Base-by-base conservation (phyloP, 2,113 vertebrate species). In the Plecotus auritus region DNA sequence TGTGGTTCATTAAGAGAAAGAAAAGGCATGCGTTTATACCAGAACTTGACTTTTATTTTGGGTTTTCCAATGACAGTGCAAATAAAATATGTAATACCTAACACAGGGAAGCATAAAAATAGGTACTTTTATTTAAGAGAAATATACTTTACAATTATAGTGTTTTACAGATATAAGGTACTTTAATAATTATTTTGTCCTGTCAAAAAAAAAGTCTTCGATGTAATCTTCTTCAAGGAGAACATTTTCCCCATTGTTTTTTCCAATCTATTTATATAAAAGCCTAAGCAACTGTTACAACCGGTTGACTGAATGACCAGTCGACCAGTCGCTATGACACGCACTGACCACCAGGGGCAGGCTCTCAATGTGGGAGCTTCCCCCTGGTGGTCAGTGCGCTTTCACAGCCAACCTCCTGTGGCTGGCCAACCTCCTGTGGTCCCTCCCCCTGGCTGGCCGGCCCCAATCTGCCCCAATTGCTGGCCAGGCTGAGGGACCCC, bases 221-320 rank as follows among this genome's bases (percentile, higher is more conserved):
- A 90, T 77, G 61, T 76, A 59, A 88, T 90, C 13, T 87, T 82
- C 12, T 81, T 30, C 70, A 90, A 92, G 77, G 37, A 67, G 49
- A 94, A 64, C 3, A 93, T 30, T 59, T 82, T 10, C 2, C 14
- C 0, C 35, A 64, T 82, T 77, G 83, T 92, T 96, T 96, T 90
- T 92, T 28, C 17, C 37, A 88, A 85, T 59, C 56, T 59, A 59
- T 26, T 1, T 26, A 59, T 59, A 59, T 59, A 59, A 59, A 59
- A 59, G 22, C 23, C 22, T 59, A 59, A 26, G 22, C 56, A 59
- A 59, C 23, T 0, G 1, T 59, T 59, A 26, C 3, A 4, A 59
- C 23, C 3, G 1, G 9, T 59, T 0, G 9, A 59, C 56, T 59
- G 56, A 59, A 59, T 59, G 22, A 59, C 3, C 23, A 23, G 20